These are phyloP conservation scores for Caenorhabditis afra DNA, from an alignment of 2,888 invertebrate genomes.

Conservation along the genomic window DNA sequence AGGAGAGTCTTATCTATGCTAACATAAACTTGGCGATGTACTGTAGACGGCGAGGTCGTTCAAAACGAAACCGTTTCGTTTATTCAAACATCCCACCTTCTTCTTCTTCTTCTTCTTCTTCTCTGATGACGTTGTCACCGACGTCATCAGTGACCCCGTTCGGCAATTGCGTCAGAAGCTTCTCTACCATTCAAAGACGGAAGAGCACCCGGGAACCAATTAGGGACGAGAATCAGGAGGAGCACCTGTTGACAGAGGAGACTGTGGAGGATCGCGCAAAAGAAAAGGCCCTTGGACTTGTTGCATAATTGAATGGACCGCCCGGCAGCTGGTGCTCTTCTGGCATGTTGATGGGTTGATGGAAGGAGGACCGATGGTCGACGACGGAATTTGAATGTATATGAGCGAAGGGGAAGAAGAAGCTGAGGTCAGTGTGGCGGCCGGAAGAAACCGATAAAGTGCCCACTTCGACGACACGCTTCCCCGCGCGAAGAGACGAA, in stretches of 20 bases:
- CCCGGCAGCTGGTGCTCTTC: constrained; percentile 28
- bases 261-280: constrained; percentile 37
- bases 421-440: background rate
- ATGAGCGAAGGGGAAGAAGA: background rate
- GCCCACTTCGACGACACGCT: constrained; percentile 20
- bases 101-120: no score
- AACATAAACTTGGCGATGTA: constrained; percentile 48
- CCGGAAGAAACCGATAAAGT: background rate
- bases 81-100: constrained; percentile 34
- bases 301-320: constrained; percentile 59
- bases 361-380: constrained; percentile 39
- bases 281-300: constrained; percentile 9
- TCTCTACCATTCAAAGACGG: constrained; percentile 13
- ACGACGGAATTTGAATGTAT: constrained; percentile 43
- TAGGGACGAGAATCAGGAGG: constrained; percentile 48
- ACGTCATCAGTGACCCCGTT: constrained; percentile 3
- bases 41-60: constrained; percentile 40
- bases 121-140: background rate
- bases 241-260: constrained; percentile 56
- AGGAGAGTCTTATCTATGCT: constrained; percentile 51
- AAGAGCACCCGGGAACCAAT: constrained; percentile 30
- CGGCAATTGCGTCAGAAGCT: constrained; percentile 18
- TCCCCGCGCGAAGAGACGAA: constrained; percentile 26
- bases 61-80: background rate
- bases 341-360: constrained; percentile 13